Conservation (phyloP, 2,797 vertebrate species). For the Pogoniulus pusillus region DNA sequence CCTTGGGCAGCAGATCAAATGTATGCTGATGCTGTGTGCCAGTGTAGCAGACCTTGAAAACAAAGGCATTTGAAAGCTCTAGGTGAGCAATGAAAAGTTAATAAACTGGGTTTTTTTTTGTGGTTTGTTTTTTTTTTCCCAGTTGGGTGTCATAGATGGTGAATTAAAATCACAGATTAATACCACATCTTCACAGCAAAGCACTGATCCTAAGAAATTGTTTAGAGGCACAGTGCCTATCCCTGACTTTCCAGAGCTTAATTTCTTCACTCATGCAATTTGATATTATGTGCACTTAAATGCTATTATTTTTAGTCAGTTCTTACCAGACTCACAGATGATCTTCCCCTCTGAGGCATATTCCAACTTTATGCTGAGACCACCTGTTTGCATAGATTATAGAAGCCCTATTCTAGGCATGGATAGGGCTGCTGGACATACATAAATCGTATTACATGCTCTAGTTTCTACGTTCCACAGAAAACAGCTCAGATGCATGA, state of each 20-base stretch:
- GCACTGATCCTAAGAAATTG: not conserved
- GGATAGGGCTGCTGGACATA: not conserved
- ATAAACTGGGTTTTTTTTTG: not conserved
- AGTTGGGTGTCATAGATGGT: constrained; percentile 13
- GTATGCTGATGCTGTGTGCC: not conserved
- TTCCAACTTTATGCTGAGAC: not conserved
- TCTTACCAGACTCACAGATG: not conserved
- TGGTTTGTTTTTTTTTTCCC: not conserved
- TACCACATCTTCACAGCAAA: not conserved
- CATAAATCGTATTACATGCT: constrained; percentile 46
- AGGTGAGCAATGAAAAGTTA: not conserved
- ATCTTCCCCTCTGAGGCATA: not conserved
- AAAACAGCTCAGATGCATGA: not conserved
- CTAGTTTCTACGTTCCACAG: not conserved
- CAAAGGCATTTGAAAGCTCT: not conserved
- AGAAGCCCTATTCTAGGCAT: not conserved
- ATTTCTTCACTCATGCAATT: not conserved
- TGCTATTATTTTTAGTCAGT: not conserved
- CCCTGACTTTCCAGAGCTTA: not conserved
- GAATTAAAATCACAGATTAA: constrained; percentile 32
- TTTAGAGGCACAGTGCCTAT: not conserved
- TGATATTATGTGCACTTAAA: not conserved
- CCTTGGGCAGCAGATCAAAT: not conserved
- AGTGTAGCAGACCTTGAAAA: not conserved
- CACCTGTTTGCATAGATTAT: constrained; percentile 20